Conservation (phyloP, 2,113 vertebrate species). For the Syngnathoides biaculeatus region DNA sequence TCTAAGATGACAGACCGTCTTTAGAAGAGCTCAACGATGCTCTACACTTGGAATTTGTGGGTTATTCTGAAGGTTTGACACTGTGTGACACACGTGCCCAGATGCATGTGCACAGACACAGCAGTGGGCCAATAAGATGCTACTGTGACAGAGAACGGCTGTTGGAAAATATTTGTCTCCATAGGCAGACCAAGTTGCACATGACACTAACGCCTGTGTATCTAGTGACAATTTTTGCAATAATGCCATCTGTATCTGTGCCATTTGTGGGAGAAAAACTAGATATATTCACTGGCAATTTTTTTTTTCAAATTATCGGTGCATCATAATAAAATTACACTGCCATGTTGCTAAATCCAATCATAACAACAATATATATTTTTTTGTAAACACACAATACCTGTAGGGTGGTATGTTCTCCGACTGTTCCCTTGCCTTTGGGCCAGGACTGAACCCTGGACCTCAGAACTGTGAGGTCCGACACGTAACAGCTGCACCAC, state of each 20-base stretch:
- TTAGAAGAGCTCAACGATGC: constrained; percentile 50
- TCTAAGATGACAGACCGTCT: constrained; percentile 60
- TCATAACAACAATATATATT: too few species aligned
- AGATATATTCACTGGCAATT: constrained; percentile 21
- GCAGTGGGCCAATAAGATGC: constrained; percentile 64
- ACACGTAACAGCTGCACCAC: too few species aligned
- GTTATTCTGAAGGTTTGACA: constrained; percentile 47
- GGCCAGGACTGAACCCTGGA: too few species aligned
- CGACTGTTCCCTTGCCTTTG: too few species aligned
- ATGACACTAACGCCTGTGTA: constrained; percentile 32
- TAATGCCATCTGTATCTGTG: constrained; percentile 24
- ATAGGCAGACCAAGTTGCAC: constrained; percentile 38
- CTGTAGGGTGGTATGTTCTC: too few species aligned
- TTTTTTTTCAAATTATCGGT: constrained; percentile 34
- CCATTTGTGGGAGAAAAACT: constrained; percentile 40
- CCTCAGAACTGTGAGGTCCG: too few species aligned
- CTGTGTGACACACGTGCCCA: constrained; percentile 20
- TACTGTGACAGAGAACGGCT: constrained; percentile 57
- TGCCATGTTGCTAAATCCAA: constrained; percentile 19
- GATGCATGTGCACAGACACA: constrained; percentile 10
- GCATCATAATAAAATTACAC: constrained; percentile 39
- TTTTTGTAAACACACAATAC: too few species aligned
- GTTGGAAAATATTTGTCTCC: constrained; percentile 52
- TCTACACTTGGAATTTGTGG: constrained; percentile 34
- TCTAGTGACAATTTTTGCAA: constrained; percentile 41